phyloP scores from a whole-genome alignment of 2,888 invertebrate species.

The Phengaris arion region DNA sequence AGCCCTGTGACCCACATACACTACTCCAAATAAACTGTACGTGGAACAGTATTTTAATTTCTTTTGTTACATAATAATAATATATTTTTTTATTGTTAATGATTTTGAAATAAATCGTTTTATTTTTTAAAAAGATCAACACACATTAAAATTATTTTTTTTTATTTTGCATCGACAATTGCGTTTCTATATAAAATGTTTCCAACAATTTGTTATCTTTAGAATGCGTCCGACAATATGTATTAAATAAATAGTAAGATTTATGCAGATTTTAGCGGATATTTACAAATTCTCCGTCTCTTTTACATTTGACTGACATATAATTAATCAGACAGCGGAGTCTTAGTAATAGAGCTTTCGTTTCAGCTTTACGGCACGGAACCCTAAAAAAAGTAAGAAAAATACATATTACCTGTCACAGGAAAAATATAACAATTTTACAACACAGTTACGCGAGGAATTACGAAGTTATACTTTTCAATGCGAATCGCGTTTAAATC shows the following conservation, averaged over 20 bases:
- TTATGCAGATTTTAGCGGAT: background rate
- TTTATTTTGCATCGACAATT: too few species aligned
- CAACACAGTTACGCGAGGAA: background rate
- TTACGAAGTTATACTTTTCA: background rate
- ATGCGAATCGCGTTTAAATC: background rate
- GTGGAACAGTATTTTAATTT: background rate
- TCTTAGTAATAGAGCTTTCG: too few species aligned
- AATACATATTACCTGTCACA: background rate
- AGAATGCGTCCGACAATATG: too few species aligned
- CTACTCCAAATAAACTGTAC: constrained; percentile 9
- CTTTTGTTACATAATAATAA: background rate
- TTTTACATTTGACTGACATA: too few species aligned
- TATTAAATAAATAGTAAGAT: background rate
- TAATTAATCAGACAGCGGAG: background rate
- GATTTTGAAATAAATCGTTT: too few species aligned
- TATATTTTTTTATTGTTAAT: too few species aligned
- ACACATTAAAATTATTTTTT: too few species aligned
- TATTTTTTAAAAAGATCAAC: too few species aligned
- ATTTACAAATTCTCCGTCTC: background rate
- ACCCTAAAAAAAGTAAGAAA: background rate
- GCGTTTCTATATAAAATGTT: too few species aligned
- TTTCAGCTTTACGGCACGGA: too few species aligned
- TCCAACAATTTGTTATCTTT: too few species aligned
- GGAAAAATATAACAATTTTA: background rate
- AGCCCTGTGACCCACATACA: constrained; percentile 9